Evolutionary conservation across 2,888 invertebrate species (phyloP).

Genomic region (Criorhina ranunculi): DNA sequence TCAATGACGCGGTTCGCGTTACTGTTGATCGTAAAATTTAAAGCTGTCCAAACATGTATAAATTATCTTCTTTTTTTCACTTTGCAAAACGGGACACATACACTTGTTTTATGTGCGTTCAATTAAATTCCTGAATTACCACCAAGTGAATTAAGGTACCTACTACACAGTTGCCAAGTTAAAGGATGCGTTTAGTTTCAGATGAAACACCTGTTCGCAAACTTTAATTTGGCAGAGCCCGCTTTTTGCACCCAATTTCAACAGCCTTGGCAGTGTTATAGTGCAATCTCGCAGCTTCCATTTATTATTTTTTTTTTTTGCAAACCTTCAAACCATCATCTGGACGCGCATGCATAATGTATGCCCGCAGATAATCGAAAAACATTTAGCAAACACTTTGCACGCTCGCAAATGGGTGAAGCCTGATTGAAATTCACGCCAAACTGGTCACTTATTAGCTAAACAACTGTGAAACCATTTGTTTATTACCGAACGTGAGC

Average conservation of each 20-base stretch:
- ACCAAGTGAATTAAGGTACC: not conserved
- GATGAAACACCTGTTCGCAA: too few species aligned
- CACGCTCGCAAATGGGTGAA: conserved; percentile 68
- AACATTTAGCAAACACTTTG: conserved; percentile 67
- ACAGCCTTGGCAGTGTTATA: too few species aligned
- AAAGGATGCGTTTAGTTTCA: too few species aligned
- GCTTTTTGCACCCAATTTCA: too few species aligned
- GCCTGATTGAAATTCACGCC: conserved; percentile 78
- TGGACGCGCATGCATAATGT: conserved; percentile 51
- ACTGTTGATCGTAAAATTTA: conserved; percentile 61
- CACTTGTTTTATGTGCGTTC: conserved; percentile 7
- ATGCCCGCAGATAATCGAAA: conserved; percentile 60
- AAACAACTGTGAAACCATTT: conserved; percentile 78
- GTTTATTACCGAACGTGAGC: conserved; percentile 78
- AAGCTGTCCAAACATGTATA: conserved; percentile 45
- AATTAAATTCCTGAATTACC: conserved; percentile 37
- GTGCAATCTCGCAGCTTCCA: conserved; percentile 11
- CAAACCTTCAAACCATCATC: conserved; percentile 31
- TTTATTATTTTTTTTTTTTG: too few species aligned
- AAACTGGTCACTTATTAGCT: conserved; percentile 77
- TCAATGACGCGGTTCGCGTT: conserved; percentile 58
- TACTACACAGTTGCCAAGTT: too few species aligned
- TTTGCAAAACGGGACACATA: not conserved
- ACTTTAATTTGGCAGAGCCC: too few species aligned
- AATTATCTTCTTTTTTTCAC: conserved; percentile 16